phyloP scores from a whole-genome alignment of 2,797 vertebrate species.

The Acrossocheilus fasciatus region DNA sequence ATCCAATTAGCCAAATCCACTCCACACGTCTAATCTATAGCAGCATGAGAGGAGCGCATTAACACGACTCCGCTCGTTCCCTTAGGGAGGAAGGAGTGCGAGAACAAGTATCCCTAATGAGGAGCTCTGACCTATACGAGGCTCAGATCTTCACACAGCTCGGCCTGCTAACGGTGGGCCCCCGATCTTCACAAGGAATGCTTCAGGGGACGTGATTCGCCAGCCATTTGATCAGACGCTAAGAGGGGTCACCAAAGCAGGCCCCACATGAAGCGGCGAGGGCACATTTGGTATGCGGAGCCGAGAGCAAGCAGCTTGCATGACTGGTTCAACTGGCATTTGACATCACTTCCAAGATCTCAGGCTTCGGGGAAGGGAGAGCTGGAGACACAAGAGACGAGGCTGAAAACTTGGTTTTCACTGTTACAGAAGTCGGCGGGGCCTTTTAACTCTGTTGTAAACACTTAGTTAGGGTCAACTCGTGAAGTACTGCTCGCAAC shows the following conservation, averaged over 20 bases:
- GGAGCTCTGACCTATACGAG: constrained; percentile 51
- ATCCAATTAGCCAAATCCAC: constrained; percentile 55
- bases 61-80: constrained; percentile 1
- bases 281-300: constrained; percentile 63
- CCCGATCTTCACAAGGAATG: constrained; percentile 3
- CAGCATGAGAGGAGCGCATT: constrained; percentile 49
- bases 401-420: constrained; percentile 42
- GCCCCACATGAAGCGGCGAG: neutral
- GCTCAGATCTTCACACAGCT: constrained; percentile 31
- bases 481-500: neutral
- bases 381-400: constrained; percentile 37
- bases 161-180: neutral
- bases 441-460: neutral
- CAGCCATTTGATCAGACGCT: constrained; percentile 36
- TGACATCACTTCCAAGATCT: constrained; percentile 66
- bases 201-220: neutral
- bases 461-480: neutral
- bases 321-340: constrained; percentile 64
- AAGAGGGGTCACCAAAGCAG: constrained; percentile 6
- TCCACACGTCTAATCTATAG: constrained; percentile 50
- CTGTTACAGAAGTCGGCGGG: constrained; percentile 36
- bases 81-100: constrained; percentile 5
- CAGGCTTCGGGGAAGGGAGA: constrained; percentile 48
- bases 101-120: constrained; percentile 65
- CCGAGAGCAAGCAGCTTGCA: constrained; percentile 48